Conservation (phyloP, 2,113 vertebrate species). For the Thunnus maccoyii region DNA sequence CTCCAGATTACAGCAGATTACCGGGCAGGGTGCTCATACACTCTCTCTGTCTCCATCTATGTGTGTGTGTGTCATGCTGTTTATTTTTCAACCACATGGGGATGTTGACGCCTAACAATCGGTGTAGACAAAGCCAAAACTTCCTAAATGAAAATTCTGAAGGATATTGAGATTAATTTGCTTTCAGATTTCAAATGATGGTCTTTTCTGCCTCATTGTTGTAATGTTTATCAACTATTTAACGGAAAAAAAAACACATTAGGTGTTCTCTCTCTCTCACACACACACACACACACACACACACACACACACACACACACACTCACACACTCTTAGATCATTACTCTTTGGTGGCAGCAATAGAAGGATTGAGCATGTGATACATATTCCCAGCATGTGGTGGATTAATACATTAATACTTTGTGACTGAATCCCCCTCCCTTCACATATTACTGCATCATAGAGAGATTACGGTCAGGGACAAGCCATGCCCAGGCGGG, state of each 20-base stretch:
- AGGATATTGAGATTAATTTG: background rate
- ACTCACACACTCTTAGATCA: constrained; percentile 32
- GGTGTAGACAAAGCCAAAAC: constrained; percentile 11
- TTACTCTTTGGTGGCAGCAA: constrained; percentile 38
- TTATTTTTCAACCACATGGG: constrained; percentile 44
- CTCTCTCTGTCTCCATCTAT: constrained; percentile 48
- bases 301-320: constrained; percentile 1
- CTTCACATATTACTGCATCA: constrained; percentile 67
- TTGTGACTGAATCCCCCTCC: constrained; percentile 41
- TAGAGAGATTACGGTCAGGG: constrained; percentile 75
- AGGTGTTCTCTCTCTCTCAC: background rate
- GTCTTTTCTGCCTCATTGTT: background rate
- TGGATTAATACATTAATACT: constrained; percentile 80
- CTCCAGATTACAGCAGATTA: constrained; percentile 82
- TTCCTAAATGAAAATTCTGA: constrained; percentile 1
- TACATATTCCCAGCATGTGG: constrained; percentile 76
- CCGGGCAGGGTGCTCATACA: constrained; percentile 59
- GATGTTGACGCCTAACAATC: constrained; percentile 32
- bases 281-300: background rate
- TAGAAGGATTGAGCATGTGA: constrained; percentile 54
- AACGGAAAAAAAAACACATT: background rate
- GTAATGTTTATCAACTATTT: background rate
- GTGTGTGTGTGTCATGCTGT: constrained; percentile 36
- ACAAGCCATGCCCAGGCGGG: constrained; percentile 67
- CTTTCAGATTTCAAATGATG: background rate